Evolutionary conservation across 2,113 vertebrate genomes (phyloP).

Genomic region (Oncorhynchus kisutch): DNA sequence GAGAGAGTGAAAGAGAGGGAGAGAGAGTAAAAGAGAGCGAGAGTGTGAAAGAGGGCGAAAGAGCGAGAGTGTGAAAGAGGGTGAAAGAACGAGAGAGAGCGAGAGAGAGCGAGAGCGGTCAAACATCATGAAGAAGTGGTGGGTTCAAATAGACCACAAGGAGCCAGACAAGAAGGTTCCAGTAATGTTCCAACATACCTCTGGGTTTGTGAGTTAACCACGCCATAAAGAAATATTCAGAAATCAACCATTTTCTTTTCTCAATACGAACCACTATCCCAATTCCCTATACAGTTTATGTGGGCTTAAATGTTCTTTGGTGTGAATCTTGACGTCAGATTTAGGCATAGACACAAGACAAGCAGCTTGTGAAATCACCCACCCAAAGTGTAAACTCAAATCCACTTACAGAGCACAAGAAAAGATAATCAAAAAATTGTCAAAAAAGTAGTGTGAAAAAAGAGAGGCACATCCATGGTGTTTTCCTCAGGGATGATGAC

Average conservation of each 20-base stretch:
- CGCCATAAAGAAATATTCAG: not conserved
- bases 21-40: fast-evolving
- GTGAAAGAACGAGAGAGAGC: no score
- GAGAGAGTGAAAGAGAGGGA: no score
- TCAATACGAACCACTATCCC: no score
- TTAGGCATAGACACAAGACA: not conserved
- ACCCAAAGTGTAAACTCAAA: not conserved
- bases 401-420: not conserved
- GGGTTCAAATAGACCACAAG: constrained; percentile 81
- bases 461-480: constrained; percentile 37
- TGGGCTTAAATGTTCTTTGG: no score
- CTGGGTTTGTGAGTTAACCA: not conserved
- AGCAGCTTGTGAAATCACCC: not conserved
- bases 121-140: constrained; percentile 56
- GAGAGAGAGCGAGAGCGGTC: not conserved
- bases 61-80: fast-evolving
- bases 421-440: not conserved
- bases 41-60: fast-evolving
- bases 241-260: no score
- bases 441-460: constrained; percentile 20
- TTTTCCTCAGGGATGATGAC: constrained; percentile 33
- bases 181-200: not conserved
- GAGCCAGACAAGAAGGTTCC: constrained; percentile 32
- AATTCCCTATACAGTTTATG: no score
- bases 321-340: not conserved